Conservation (phyloP, 2,888 invertebrate species). For the Drosophila gaucha region DNA sequence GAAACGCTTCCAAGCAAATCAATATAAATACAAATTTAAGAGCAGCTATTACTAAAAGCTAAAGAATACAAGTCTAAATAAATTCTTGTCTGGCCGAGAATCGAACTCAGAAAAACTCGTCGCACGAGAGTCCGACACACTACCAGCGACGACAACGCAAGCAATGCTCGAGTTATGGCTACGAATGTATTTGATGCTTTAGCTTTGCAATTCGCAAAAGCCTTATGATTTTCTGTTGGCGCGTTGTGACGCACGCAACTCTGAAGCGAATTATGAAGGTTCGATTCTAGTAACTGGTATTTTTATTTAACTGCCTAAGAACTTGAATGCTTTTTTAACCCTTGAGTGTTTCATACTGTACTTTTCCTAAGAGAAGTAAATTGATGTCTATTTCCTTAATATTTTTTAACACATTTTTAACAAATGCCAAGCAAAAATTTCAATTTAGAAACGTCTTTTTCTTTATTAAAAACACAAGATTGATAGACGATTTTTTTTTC, state of each 20-base stretch:
- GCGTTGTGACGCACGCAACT: neutral
- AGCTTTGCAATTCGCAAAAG: neutral
- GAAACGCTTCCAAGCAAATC: too few relatives aligned
- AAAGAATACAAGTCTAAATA: too few relatives aligned
- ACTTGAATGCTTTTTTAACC: neutral
- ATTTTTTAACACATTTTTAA: too few relatives aligned
- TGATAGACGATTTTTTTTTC: conserved; percentile 1
- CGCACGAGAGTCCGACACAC: neutral
- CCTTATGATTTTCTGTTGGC: neutral
- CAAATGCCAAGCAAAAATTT: too few relatives aligned
- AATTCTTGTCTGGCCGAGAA: too few relatives aligned
- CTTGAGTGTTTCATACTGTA: too few relatives aligned
- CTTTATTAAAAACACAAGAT: neutral
- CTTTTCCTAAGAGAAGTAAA: too few relatives aligned
- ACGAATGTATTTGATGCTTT: neutral
- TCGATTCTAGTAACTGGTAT: neutral
- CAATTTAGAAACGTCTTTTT: too few relatives aligned
- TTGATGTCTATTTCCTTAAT: too few relatives aligned
- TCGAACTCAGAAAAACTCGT: neutral
- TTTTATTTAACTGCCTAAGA: neutral
- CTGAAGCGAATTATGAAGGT: neutral
- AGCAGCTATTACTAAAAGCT: too few relatives aligned
- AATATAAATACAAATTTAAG: too few relatives aligned
- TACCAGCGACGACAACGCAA: neutral
- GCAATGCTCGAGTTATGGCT: accelerated